A percentile compares a stretch with the other conserved stretches of the same genome.
phyloP scores from a whole-genome alignment of 1,140 invertebrate species.

The Drosophila willistoni region DNA sequence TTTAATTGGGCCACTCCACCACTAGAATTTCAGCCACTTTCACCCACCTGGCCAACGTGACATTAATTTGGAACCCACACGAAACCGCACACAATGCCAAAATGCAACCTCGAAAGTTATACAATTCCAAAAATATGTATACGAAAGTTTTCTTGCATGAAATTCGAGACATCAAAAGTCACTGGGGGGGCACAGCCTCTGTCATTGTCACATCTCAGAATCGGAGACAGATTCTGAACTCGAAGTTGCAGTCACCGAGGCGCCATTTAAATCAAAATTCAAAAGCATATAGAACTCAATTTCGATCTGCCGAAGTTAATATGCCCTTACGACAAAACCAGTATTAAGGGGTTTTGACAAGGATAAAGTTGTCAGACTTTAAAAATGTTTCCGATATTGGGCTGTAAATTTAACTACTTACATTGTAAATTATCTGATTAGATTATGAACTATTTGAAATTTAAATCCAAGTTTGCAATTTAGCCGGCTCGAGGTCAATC shows the following conservation, averaged over 20 bases:
- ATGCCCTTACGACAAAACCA: too few species aligned
- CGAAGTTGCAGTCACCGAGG: conserved; percentile 22
- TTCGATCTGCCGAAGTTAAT: too few species aligned
- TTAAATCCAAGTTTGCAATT: too few species aligned
- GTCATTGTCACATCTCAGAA: conserved; percentile 54
- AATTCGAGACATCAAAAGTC: conserved; percentile 64
- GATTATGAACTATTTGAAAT: too few species aligned
- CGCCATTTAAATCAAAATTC: conserved; percentile 68
- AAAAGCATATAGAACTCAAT: neutral
- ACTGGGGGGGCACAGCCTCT: conserved; percentile 38
- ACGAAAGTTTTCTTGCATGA: conserved; percentile 36
- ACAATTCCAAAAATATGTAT: conserved; percentile 15
- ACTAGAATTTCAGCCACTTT: conserved; percentile 48
- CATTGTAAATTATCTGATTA: too few species aligned
- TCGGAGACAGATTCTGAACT: neutral
- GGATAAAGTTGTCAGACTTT: too few species aligned
- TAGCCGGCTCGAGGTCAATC: too few species aligned
- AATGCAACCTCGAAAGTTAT: conserved; percentile 44
- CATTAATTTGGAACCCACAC: conserved; percentile 63
- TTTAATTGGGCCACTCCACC: conserved; percentile 65
- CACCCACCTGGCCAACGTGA: conserved; percentile 60
- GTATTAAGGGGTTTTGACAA: too few species aligned
- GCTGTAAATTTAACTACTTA: too few species aligned
- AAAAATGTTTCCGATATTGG: too few species aligned
- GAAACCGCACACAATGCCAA: conserved; percentile 30